phyloP scores from a whole-genome alignment of 2,888 invertebrate species.

The Sphaeridia pumilis region DNA sequence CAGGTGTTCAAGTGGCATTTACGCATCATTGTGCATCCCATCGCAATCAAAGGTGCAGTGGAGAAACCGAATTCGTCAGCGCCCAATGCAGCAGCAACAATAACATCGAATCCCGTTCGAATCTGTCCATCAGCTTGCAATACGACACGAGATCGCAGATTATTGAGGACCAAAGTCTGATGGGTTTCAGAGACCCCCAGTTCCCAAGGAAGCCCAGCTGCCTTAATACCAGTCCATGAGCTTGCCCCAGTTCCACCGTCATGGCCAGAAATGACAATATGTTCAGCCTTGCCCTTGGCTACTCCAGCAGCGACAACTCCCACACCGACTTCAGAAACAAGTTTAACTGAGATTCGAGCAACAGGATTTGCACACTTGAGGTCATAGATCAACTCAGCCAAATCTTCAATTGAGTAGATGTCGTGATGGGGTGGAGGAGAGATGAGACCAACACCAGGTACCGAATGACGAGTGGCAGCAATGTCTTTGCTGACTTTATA shows the following conservation, averaged over 20 bases:
- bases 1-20: constrained; percentile 99
- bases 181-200: constrained; percentile 96
- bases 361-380: constrained; percentile 92
- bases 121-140: constrained; percentile 95
- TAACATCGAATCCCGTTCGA: constrained; percentile 88
- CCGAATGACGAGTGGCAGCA: constrained; percentile 87
- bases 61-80: constrained; percentile 99
- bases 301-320: constrained; percentile 99
- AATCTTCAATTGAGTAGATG: constrained; percentile 98
- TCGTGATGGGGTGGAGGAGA: constrained; percentile 99
- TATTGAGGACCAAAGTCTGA: constrained; percentile 87
- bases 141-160: constrained; percentile 80
- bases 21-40: constrained; percentile 99
- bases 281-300: constrained; percentile 96
- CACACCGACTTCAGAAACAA: constrained; percentile 97
- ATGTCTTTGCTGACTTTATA: constrained; percentile 81
- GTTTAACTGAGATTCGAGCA: constrained; percentile 90
- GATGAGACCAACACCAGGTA: constrained; percentile 92
- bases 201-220: constrained; percentile 97
- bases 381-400: constrained; percentile 96
- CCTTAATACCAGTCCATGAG: constrained; percentile 98
- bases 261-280: constrained; percentile 96
- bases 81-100: constrained; percentile 87
- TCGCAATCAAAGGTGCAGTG: constrained; percentile 91
- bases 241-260: constrained; percentile 99